Base-by-base conservation (phyloP, 1,140 invertebrate genomes). In the Sitodiplosis mosellana region DNA sequence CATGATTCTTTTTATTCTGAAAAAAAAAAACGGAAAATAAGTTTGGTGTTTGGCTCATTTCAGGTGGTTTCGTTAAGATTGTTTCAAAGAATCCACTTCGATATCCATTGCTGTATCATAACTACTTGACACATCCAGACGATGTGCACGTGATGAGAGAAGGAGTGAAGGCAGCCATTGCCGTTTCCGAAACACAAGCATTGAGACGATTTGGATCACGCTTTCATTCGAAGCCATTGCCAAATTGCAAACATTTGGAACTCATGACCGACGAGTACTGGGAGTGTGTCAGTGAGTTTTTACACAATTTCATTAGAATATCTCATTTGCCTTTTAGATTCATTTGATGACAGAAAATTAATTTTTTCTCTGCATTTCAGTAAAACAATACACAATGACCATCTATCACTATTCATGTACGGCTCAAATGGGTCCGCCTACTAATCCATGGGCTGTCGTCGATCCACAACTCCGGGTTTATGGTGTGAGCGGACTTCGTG, bases 71-170 rank as follows among this genome's bases (percentile, higher is more conserved):
- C 49, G 75, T 94, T 1, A 78, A 77, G 53, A 59, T 94, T 0
- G 69, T 69, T 17, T 80, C 76, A 0, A 82, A 77, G 27, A 80
- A 96, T 67, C 89, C 91, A 0, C 64, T 83, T 5, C 75, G 85
- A 3, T 83, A 89, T 63, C 92, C 92, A 0, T 60, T 89, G 3
- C 72, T 96, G 47, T 82, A 86, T 54, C 87, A 92, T 53, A 92
- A 91, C 57, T 93, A 93, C 57, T 65, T 93, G 27, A 84, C 83
- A 0, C 75, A 89, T 65, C 79, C 77, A 0, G 76, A 83, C 20
- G 87, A 90, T 53, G 77, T 89, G 0, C 67, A 75, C 18, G 81
- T 86, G 0, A 56, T 90, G 34, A 67, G 83, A 41, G 84, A 90
- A 67, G 87, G 87, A 15, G 81, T 88, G 1, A 91, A 90, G 60